Evolutionary conservation across 2,113 vertebrate genomes (phyloP).

Genomic region (Pachycephala philippinensis): DNA sequence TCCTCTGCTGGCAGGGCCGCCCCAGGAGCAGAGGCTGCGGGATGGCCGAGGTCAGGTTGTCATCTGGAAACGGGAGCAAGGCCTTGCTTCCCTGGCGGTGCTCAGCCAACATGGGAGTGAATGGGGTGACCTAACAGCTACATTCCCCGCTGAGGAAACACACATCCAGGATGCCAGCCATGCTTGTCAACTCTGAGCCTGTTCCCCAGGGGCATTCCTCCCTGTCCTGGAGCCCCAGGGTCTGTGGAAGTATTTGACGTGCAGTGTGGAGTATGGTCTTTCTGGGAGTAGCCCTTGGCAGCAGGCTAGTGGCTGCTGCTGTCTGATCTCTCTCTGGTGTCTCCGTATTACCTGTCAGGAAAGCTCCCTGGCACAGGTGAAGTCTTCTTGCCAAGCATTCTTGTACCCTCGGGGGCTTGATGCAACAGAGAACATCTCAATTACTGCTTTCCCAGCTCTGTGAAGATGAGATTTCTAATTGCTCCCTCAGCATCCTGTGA

Average conservation of each 20-base stretch:
- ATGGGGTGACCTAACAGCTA: not conserved
- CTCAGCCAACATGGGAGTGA: not conserved
- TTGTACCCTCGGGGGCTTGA: not conserved
- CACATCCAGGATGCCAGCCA: not conserved
- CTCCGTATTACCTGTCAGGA: not conserved
- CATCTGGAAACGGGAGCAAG: fast-evolving
- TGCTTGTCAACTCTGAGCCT: not conserved
- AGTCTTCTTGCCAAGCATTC: not conserved
- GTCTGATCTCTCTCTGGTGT: not conserved
- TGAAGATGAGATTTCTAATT: not conserved
- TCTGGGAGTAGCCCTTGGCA: not conserved
- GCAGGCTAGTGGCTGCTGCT: not conserved
- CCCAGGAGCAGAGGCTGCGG: not conserved
- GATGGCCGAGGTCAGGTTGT: not conserved
- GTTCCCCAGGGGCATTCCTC: not conserved
- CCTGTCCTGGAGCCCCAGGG: not conserved
- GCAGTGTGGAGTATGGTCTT: not conserved
- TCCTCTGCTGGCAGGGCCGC: not conserved
- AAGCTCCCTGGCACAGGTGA: not conserved
- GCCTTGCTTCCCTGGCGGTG: not conserved
- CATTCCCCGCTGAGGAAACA: not conserved
- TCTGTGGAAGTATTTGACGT: not conserved
- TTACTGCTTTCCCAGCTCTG: not conserved
- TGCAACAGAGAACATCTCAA: not conserved
- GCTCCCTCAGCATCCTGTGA: not conserved